These are phyloP conservation scores for Phyllotreta cruciferae DNA, from an alignment of 2,888 invertebrate genomes.

Conservation along the genomic window DNA sequence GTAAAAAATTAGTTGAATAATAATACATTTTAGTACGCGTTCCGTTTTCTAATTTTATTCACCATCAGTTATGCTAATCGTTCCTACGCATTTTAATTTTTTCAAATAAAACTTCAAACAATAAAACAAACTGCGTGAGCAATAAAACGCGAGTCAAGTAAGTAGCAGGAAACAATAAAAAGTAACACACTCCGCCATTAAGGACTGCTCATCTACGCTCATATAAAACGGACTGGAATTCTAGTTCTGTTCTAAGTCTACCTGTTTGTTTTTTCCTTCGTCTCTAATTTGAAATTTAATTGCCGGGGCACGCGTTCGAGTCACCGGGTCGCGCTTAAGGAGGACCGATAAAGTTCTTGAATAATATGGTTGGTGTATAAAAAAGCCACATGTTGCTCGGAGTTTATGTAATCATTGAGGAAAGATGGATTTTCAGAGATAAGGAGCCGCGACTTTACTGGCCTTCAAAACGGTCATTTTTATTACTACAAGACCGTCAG, in stretches of 20 bases:
- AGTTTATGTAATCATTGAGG: slow-evolving; percentile 48
- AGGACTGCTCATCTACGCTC: slow-evolving; percentile 11
- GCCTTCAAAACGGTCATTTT: slow-evolving; percentile 42
- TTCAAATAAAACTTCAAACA: too few species aligned
- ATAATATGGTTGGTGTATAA: slow-evolving; percentile 35
- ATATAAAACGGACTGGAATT: slow-evolving; percentile 26
- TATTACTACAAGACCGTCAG: slow-evolving; percentile 26
- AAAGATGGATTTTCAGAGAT: slow-evolving; percentile 48
- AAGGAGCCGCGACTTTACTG: slow-evolving; percentile 48
- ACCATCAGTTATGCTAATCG: too few species aligned
- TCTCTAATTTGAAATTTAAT: slow-evolving; percentile 46
- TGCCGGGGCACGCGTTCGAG: slow-evolving; percentile 48
- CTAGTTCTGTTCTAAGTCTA: slow-evolving; percentile 14
- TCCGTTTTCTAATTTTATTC: too few species aligned
- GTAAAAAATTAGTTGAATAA: too few species aligned
- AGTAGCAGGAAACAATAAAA: slow-evolving; percentile 30
- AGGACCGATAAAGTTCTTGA: slow-evolving; percentile 42
- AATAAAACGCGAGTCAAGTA: slow-evolving; percentile 16
- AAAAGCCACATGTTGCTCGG: slow-evolving; percentile 47
- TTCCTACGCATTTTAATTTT: too few species aligned
- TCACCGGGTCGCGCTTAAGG: slow-evolving; percentile 40
- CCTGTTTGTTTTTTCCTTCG: slow-evolving; percentile 33
- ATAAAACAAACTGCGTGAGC: neutral
- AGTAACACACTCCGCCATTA: slow-evolving; percentile 23
- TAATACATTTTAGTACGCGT: too few species aligned